phyloP scores from a whole-genome alignment of 2,113 vertebrate genomes.

The Melierax canorus region DNA sequence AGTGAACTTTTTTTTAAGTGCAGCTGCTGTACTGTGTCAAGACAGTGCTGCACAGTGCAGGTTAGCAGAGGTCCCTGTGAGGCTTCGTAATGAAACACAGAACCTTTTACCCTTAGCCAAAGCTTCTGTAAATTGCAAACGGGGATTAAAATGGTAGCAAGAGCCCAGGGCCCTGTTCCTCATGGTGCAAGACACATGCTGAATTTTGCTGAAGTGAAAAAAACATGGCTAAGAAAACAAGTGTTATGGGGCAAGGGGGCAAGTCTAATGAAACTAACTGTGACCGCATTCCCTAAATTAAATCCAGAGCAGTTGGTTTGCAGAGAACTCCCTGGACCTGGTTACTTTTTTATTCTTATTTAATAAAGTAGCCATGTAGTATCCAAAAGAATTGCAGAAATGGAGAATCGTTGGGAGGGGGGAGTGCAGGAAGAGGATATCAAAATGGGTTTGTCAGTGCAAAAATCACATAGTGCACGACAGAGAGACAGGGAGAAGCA shows the following conservation, averaged over 20 bases:
- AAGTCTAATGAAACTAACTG: background rate
- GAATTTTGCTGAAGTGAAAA: background rate
- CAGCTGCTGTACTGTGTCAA: background rate
- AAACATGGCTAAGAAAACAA: background rate
- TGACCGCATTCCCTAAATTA: background rate
- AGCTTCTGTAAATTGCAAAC: constrained; percentile 42
- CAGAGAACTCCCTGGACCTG: background rate
- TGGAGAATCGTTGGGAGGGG: background rate
- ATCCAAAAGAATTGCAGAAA: background rate
- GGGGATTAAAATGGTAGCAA: constrained; percentile 16
- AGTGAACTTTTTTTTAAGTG: background rate
- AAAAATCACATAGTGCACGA: background rate
- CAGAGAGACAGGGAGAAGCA: background rate
- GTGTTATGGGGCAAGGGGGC: background rate
- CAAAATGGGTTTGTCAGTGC: constrained; percentile 36
- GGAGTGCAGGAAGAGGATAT: background rate
- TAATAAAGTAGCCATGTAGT: constrained; percentile 13
- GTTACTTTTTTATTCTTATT: background rate
- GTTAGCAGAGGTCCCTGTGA: background rate
- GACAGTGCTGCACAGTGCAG: background rate
- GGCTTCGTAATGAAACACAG: constrained; percentile 9
- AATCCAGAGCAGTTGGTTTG: background rate
- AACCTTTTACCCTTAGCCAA: constrained; percentile 36
- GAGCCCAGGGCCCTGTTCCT: background rate
- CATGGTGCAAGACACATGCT: background rate